Conservation (phyloP, 2,888 invertebrate genomes). For the Mycogona germanica region DNA sequence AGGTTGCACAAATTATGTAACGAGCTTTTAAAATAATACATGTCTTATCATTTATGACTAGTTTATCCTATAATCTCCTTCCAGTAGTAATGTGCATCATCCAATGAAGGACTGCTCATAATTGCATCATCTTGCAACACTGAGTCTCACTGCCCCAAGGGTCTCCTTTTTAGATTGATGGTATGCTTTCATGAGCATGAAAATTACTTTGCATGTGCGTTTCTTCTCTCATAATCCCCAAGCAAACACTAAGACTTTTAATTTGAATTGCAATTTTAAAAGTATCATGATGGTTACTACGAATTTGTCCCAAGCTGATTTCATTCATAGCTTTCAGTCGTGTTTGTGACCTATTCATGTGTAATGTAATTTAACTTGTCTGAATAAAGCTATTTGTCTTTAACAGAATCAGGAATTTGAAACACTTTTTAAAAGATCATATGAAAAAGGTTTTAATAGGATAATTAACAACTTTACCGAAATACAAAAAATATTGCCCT, state of each 20-base stretch:
- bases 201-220: slow-evolving; percentile 16
- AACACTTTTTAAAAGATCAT: no score
- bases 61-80: no score
- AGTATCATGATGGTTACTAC: slow-evolving; percentile 16
- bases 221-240: slow-evolving; percentile 12
- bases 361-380: slow-evolving; percentile 34
- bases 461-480: background rate
- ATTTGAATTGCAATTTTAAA: slow-evolving; percentile 13
- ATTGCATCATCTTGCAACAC: background rate
- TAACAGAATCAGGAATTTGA: slow-evolving; percentile 23
- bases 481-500: no score
- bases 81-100: no score
- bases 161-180: slow-evolving; percentile 14
- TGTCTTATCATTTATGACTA: no score
- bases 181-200: slow-evolving; percentile 11
- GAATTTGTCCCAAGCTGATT: slow-evolving; percentile 19
- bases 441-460: background rate
- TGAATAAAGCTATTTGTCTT: slow-evolving; percentile 37
- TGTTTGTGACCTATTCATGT: slow-evolving; percentile 30
- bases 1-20: no score
- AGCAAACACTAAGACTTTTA: slow-evolving; percentile 9
- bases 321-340: slow-evolving; percentile 26
- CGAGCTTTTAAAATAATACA: no score
- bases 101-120: no score
- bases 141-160: slow-evolving; percentile 3